Percentiles rank a stretch among this genome's conserved stretches.
Evolutionary conservation across 2,888 invertebrate species (phyloP).

Genomic region (Onthophagus sagittarius): DNA sequence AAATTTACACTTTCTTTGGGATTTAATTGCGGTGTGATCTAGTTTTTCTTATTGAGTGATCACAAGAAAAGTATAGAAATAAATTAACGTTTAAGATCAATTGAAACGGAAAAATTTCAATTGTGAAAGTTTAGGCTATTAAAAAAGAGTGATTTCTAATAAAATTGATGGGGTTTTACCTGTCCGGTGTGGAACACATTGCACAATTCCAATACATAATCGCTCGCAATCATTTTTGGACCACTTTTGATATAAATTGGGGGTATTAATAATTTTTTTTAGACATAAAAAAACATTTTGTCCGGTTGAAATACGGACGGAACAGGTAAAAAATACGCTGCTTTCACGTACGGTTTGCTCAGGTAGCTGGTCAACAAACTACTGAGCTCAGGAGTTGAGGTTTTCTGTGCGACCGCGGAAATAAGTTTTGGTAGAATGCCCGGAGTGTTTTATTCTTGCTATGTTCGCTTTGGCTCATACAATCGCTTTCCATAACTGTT

Average conservation of each 20-base stretch:
- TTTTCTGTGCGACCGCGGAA: slow-evolving; percentile 23
- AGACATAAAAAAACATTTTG: neutral
- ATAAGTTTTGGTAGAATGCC: slow-evolving; percentile 22
- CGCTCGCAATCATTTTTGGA: slow-evolving; percentile 67
- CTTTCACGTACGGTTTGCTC: neutral
- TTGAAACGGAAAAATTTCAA: neutral
- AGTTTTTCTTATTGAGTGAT: neutral
- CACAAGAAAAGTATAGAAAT: neutral
- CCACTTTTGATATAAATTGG: neutral
- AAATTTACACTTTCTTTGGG: neutral
- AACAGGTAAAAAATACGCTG: neutral
- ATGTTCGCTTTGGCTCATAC: slow-evolving; percentile 6
- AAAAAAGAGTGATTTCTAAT: neutral
- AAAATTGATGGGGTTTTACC: slow-evolving; percentile 50
- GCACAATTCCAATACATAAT: slow-evolving; percentile 81
- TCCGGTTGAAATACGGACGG: neutral
- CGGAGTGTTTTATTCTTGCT: slow-evolving; percentile 16
- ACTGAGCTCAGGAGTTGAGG: slow-evolving; percentile 18
- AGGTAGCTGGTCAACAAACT: slow-evolving; percentile 20
- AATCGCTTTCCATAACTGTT: slow-evolving; percentile 26
- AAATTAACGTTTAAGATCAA: no score
- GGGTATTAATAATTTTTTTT: neutral
- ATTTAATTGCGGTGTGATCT: neutral
- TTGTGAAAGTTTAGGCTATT: neutral
- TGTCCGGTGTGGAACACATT: slow-evolving; percentile 88